Percentiles rank a stretch among this genome's conserved stretches.
phyloP scores from a whole-genome alignment of 53 echinoderm and acorn worm species.

The Apostichopus leukothele region DNA sequence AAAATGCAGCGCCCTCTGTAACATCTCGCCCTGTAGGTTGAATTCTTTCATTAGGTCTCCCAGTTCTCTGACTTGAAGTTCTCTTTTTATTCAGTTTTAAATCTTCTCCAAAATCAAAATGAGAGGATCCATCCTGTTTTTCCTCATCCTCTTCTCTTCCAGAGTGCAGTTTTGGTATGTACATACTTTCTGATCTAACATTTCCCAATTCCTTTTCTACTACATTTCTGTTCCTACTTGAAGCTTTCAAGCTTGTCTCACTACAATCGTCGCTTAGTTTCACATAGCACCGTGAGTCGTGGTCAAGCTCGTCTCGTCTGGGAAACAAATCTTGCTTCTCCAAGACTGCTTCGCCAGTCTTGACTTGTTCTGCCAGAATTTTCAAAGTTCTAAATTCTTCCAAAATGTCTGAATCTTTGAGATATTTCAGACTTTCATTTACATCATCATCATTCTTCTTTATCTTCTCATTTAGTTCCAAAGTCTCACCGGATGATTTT shows the following conservation, averaged over 20 bases:
- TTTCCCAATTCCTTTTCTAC: background rate
- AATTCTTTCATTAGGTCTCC: background rate
- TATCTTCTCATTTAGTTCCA: no score
- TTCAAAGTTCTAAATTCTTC: constrained; percentile 3
- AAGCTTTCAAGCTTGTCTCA: no score
- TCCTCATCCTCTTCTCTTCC: no score
- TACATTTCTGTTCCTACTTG: background rate
- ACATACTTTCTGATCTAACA: background rate
- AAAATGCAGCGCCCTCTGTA: background rate
- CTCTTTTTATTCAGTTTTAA: no score
- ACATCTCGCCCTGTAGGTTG: background rate
- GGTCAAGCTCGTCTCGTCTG: background rate
- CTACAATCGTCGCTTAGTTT: no score
- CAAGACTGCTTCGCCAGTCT: no score
- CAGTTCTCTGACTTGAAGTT: background rate
- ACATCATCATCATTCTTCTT: background rate
- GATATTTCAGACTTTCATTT: background rate
- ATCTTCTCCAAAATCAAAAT: no score
- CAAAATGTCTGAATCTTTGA: background rate
- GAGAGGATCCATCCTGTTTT: no score
- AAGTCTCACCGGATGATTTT: no score
- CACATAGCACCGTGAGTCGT: background rate
- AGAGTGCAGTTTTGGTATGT: no score
- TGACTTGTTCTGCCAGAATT: background rate
- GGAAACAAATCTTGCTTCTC: background rate